Conservation (phyloP, 2,797 vertebrate species). For the Spondyliosoma cantharus region DNA sequence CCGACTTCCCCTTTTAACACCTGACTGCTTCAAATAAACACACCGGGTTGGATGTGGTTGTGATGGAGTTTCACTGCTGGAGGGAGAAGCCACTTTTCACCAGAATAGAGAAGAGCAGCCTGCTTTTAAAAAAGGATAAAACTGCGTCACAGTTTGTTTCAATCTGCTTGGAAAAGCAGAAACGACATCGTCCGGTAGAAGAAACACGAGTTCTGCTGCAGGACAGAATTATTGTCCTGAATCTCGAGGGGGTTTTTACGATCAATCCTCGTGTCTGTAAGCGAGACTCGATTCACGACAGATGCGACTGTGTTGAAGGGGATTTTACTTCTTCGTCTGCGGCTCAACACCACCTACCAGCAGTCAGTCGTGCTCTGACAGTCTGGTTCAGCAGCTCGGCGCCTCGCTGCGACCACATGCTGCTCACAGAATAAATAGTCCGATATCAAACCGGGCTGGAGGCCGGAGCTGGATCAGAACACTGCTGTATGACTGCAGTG, state of each 20-base stretch:
- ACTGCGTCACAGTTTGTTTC: neutral
- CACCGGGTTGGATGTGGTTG: neutral
- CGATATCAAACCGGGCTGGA: neutral
- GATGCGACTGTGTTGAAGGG: neutral
- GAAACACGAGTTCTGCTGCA: neutral
- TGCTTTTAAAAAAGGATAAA: neutral
- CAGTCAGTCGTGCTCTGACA: neutral
- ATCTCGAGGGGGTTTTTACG: neutral
- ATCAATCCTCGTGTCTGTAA: neutral
- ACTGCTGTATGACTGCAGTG: neutral
- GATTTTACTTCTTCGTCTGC: neutral
- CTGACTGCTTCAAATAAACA: slow-evolving; percentile 28
- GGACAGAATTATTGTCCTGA: neutral
- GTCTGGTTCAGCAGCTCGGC: slow-evolving; percentile 25
- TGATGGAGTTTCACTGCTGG: neutral
- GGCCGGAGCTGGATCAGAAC: neutral
- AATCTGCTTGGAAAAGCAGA: neutral
- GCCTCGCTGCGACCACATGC: slow-evolving; percentile 16
- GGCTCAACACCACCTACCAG: neutral
- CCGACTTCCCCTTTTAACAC: slow-evolving; percentile 50
- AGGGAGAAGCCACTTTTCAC: slow-evolving; percentile 1
- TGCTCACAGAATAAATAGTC: neutral
- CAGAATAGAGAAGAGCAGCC: slow-evolving; percentile 36
- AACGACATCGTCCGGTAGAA: neutral
- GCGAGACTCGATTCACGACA: neutral